Conservation (phyloP, 2,113 vertebrate species). For the Paramisgurnus dabryanus region DNA sequence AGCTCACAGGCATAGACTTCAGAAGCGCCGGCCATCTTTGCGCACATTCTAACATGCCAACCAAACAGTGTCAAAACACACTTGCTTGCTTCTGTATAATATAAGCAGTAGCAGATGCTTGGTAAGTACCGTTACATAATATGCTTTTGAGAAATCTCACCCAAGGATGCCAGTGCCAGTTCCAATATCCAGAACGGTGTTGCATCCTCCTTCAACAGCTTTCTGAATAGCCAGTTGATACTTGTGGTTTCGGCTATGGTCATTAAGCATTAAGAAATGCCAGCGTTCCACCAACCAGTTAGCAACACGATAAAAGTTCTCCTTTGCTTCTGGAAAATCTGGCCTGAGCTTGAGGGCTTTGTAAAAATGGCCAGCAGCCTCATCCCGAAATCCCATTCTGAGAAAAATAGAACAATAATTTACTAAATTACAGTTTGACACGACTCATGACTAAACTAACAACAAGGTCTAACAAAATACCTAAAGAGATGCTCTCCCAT, state of each 20-base stretch:
- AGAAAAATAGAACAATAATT: neutral
- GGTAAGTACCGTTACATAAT: slow-evolving; percentile 4
- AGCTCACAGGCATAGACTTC: slow-evolving; percentile 91
- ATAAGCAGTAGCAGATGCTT: neutral
- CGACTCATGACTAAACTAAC: too few species aligned
- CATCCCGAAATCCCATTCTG: slow-evolving; percentile 96
- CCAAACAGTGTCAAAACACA: slow-evolving; percentile 31
- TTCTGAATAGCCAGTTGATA: slow-evolving; percentile 90
- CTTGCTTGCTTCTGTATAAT: neutral
- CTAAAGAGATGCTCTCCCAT: slow-evolving; percentile 99
- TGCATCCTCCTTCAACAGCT: slow-evolving; percentile 81
- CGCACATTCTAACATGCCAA: slow-evolving; percentile 85
- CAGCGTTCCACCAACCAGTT: slow-evolving; percentile 99
- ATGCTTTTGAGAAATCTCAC: slow-evolving; percentile 68
- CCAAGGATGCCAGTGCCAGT: slow-evolving; percentile 95
- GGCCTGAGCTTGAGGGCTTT: slow-evolving; percentile 94
- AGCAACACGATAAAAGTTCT: slow-evolving; percentile 96
- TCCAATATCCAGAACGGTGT: slow-evolving; percentile 91
- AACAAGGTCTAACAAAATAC: slow-evolving; percentile 62
- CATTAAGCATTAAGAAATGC: slow-evolving; percentile 99
- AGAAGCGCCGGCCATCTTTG: slow-evolving; percentile 86
- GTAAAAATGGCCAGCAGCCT: slow-evolving; percentile 94
- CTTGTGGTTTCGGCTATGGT: slow-evolving; percentile 84
- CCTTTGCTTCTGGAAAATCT: slow-evolving; percentile 87
- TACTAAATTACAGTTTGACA: too few species aligned